A percentile compares a stretch with the other conserved stretches of the same genome.
Conservation (phyloP, 2,113 vertebrate species). For the Petaurus breviceps region DNA sequence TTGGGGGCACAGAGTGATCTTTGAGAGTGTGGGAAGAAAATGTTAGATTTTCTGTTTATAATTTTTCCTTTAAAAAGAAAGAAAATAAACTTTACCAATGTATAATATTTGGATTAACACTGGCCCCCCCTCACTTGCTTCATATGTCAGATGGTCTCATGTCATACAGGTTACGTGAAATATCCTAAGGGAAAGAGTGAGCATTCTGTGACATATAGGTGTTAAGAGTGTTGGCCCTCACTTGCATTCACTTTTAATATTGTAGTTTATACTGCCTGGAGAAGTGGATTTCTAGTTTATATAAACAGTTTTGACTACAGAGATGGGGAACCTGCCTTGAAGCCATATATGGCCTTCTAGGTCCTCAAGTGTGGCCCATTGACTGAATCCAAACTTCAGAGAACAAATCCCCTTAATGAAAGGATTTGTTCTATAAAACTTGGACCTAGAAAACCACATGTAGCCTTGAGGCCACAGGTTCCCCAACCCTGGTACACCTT, state of each 20-base stretch:
- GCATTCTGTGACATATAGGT: background rate
- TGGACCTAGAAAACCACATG: no score
- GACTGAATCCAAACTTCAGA: no score
- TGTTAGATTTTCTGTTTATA: background rate
- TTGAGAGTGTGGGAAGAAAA: background rate
- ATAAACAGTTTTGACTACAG: background rate
- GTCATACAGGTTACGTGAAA: background rate
- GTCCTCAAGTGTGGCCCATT: no score
- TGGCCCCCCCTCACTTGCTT: background rate
- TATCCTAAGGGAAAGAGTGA: background rate
- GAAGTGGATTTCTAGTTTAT: background rate
- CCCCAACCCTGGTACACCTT: background rate
- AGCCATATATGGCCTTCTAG: no score
- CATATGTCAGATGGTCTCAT: background rate
- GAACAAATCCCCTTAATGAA: no score
- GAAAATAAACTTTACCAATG: background rate
- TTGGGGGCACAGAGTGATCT: background rate
- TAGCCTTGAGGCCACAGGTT: no score
- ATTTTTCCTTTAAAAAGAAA: background rate
- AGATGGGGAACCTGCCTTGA: no score
- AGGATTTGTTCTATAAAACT: no score
- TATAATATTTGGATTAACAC: background rate
- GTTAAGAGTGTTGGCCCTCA: background rate
- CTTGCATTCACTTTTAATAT: background rate
- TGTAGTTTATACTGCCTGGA: background rate